Conservation (phyloP, 1,140 invertebrate species). For the Macrobrachium nipponense region DNA sequence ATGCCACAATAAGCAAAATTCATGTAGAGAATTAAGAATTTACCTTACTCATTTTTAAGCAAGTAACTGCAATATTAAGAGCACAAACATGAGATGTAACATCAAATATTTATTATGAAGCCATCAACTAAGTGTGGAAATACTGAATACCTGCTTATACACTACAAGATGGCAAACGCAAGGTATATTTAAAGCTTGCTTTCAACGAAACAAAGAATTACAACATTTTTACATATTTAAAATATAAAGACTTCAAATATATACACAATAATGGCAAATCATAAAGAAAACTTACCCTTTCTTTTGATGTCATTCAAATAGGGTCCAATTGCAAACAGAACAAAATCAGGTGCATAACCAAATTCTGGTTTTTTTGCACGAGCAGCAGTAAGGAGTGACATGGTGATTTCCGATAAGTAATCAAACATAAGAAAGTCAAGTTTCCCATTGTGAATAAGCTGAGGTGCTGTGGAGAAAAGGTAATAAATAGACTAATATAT, state of each 20-base stretch:
- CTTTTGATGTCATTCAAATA: slow-evolving; percentile 71
- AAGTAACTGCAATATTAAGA: too few species aligned
- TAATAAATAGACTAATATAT: background rate
- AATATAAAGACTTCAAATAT: background rate
- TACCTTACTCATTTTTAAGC: too few species aligned
- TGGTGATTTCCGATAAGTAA: slow-evolving; percentile 74
- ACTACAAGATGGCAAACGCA: too few species aligned
- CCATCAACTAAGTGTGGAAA: too few species aligned
- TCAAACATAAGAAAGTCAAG: slow-evolving; percentile 73
- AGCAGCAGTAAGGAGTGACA: slow-evolving; percentile 72
- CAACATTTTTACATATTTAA: background rate
- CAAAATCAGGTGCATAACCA: slow-evolving; percentile 74
- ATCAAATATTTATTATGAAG: too few species aligned
- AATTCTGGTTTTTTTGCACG: slow-evolving; percentile 69
- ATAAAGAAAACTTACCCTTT: slow-evolving; percentile 67
- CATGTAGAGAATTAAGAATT: background rate
- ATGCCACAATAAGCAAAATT: background rate
- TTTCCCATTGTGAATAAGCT: slow-evolving; percentile 70
- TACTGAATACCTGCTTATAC: too few species aligned
- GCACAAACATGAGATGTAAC: too few species aligned
- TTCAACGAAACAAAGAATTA: background rate
- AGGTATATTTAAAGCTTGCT: background rate
- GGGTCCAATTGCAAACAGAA: slow-evolving; percentile 69
- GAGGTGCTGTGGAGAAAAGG: slow-evolving; percentile 68
- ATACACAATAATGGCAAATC: slow-evolving; percentile 28